Percentiles rank a stretch among this genome's conserved stretches.
Conservation (phyloP, 2,113 vertebrate genomes). For the Melanerpes aurifrons region DNA sequence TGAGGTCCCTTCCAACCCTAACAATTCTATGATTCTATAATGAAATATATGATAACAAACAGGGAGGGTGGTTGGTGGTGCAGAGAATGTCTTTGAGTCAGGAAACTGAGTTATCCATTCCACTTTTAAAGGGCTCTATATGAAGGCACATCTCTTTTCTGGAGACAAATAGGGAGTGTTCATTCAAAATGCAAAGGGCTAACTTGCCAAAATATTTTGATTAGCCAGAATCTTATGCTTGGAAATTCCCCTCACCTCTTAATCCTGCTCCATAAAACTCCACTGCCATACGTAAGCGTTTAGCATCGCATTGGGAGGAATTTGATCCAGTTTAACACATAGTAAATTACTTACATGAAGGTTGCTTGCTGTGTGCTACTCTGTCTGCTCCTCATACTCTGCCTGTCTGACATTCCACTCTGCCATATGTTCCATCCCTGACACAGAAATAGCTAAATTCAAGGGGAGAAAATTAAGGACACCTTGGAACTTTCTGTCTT, state of each 20-base stretch:
- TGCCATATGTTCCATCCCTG: conserved; percentile 41
- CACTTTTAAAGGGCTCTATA: background rate
- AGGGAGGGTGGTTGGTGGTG: background rate
- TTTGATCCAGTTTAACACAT: conserved; percentile 54
- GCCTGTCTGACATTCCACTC: conserved; percentile 47
- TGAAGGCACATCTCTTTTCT: background rate
- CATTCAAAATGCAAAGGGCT: conserved; percentile 19
- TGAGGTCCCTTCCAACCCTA: too few species aligned
- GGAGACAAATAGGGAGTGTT: background rate
- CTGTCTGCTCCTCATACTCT: conserved; percentile 34
- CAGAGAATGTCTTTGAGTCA: background rate
- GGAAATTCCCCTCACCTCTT: conserved; percentile 61
- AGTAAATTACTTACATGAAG: conserved; percentile 53
- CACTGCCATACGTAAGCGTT: conserved; percentile 55
- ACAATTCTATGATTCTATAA: background rate
- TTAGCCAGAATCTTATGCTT: conserved; percentile 38
- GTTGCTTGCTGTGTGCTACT: background rate
- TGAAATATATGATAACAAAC: conserved; percentile 6
- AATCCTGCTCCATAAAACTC: conserved; percentile 54
- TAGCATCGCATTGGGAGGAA: conserved; percentile 52
- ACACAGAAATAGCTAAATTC: conserved; percentile 26
- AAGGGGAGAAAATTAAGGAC: conserved; percentile 40
- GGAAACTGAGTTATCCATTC: background rate
- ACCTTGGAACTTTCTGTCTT: background rate
- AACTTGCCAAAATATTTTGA: conserved; percentile 41